Base-by-base conservation (phyloP, 2,797 vertebrate genomes). In the Lindbergichthys nudifrons region DNA sequence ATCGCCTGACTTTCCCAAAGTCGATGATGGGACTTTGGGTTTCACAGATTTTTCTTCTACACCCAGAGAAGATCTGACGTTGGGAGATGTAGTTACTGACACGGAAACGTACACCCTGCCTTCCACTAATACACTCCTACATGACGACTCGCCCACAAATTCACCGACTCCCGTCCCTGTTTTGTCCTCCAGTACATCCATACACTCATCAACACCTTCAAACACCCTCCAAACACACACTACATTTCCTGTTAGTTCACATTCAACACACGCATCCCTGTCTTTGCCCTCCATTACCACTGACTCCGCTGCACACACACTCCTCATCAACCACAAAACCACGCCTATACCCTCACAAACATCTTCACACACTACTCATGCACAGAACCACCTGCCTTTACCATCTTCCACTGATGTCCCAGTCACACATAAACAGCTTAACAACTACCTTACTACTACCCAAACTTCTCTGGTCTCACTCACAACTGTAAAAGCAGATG, bases 401-500 rank as follows among this genome's bases (percentile, higher is more conserved):
- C 51, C 16, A 0, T n/a, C 64, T 10, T 67, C 69, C 9, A 47
- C 73, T 3, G 3, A 65, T 9, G 41, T 14, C 15, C 56, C 65
- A n/a, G n/a, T 68, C 21, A 71, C 74, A 3, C 54, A 45, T 18
- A 43, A 73, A 69, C 54, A 64, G 18, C 0, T 65, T 4, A 71
- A 73, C 3, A 10, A 21, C 21, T 18, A 56, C 13, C 13, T 56
- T 0, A 77, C 73, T 1, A 54, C 84, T 18, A 18, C 81, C 13
- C 71, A 19, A 0, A 32, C 68, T 13, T 16, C 75, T 52, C 45
- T 16, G 23, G 48, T 32, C 10, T 66, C 74, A 2, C 14, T 15
- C 39, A 79, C 61, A 1, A 57, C 80, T 51, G 4, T 26, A 26
- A 75, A 19, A 41, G 59, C 75, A 18, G 50, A 75, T 52, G 0